These are phyloP conservation scores for Drosophila pegasa DNA, from an alignment of 2,888 invertebrate genomes.

Conservation along the genomic window DNA sequence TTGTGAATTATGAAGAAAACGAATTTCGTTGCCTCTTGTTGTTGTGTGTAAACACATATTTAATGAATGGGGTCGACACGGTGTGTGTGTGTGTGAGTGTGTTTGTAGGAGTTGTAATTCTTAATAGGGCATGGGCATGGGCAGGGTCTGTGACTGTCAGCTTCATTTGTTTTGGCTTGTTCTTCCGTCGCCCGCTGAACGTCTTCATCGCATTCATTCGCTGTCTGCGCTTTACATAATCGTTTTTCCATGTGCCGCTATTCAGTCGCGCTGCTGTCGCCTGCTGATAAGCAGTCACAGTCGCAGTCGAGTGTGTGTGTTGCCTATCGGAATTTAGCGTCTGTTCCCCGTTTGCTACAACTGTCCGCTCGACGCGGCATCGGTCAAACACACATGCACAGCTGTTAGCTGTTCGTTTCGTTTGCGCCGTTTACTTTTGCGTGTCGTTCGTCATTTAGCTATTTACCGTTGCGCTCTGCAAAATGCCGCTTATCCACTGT, in stretches of 20 bases:
- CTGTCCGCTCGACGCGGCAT: background rate
- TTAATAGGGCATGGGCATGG: constrained; percentile 36
- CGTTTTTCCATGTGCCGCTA: constrained; percentile 64
- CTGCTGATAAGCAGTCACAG: constrained; percentile 28
- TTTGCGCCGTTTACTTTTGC: constrained; percentile 7
- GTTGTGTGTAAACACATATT: constrained; percentile 57
- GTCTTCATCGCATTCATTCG: constrained; percentile 31
- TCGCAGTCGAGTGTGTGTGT: background rate
- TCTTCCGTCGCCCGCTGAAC: constrained; percentile 10
- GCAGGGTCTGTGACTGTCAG: constrained; percentile 36
- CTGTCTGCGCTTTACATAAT: constrained; percentile 65
- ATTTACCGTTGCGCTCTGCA: constrained; percentile 59
- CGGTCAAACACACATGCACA: constrained; percentile 23
- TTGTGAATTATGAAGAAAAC: constrained; percentile 65
- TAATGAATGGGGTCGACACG: constrained; percentile 55
- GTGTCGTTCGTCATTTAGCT: constrained; percentile 36
- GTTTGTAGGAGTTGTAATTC: constrained; percentile 46
- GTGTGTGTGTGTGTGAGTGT: background rate
- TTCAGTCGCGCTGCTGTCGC: constrained; percentile 16
- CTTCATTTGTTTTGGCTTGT: constrained; percentile 57
- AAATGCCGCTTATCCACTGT: constrained; percentile 60
- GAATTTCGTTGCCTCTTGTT: constrained; percentile 41
- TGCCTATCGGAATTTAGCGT: constrained; percentile 26
- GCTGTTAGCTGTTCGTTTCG: constrained; percentile 34
- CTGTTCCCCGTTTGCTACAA: constrained; percentile 23